Evolutionary conservation across 2,113 vertebrate genomes (phyloP).

Genomic region (Salvelinus alpinus): DNA sequence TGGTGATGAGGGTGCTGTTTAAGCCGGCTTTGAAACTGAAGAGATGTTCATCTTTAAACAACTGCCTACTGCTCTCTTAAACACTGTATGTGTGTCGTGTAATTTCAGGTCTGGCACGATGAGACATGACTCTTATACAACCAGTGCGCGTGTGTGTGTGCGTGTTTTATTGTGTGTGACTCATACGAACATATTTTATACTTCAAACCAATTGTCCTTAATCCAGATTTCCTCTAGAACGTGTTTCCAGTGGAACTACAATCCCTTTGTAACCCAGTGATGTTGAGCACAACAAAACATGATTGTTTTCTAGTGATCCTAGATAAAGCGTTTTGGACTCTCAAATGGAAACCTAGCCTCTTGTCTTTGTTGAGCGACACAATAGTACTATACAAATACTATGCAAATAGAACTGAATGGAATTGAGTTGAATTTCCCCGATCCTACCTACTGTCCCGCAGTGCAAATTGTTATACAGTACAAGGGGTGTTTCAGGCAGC

Average conservation of each 20-base stretch:
- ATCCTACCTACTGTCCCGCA: neutral
- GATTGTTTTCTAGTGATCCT: neutral
- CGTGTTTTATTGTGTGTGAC: neutral
- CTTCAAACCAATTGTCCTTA: neutral
- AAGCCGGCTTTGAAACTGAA: constrained; percentile 34
- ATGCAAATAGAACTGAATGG: neutral
- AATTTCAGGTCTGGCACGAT: constrained; percentile 2
- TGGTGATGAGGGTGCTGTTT: constrained; percentile 54
- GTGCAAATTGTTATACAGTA: neutral
- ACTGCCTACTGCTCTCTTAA: constrained; percentile 43
- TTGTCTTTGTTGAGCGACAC: neutral
- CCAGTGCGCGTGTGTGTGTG: neutral
- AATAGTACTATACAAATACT: neutral
- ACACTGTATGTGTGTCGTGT: neutral
- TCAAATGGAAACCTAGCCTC: neutral
- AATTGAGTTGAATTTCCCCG: neutral
- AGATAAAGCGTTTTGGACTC: neutral
- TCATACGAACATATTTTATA: neutral
- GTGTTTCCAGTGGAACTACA: neutral
- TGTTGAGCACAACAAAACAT: neutral
- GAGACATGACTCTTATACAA: neutral
- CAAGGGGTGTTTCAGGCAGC: neutral
- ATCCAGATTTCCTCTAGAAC: neutral
- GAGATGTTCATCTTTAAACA: constrained; percentile 48
- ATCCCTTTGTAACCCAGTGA: neutral